Evolutionary conservation across 2,113 vertebrate genomes (phyloP).

Genomic region (Urocitellus parryii): DNA sequence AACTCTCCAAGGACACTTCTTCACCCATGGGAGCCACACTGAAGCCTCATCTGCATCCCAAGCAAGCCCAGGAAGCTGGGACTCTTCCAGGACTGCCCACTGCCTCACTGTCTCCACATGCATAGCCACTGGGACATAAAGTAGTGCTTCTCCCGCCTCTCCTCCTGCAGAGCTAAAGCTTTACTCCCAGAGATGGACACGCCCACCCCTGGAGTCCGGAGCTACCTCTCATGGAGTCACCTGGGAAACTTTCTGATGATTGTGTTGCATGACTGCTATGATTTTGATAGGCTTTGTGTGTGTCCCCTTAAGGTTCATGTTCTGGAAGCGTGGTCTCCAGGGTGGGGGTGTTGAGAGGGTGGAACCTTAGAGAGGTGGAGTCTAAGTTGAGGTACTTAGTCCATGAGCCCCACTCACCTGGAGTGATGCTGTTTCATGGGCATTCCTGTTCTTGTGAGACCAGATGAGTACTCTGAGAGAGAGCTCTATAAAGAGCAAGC

Average conservation of each 20-base stretch:
- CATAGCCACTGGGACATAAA: neutral
- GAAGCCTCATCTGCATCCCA: neutral
- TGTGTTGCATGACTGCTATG: neutral
- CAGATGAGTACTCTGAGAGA: neutral
- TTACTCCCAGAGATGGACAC: neutral
- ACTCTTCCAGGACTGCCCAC: neutral
- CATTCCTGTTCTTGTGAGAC: neutral
- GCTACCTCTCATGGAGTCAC: neutral
- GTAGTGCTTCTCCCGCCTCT: neutral
- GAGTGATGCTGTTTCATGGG: neutral
- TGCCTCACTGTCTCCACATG: no score
- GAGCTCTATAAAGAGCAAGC: neutral
- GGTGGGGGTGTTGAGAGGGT: neutral
- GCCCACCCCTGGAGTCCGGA: neutral
- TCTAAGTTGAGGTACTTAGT: no score
- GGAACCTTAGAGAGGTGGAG: neutral
- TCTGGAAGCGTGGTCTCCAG: neutral
- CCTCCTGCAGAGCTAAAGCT: neutral
- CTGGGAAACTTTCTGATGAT: neutral
- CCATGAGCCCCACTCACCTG: neutral
- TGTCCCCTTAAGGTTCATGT: no score
- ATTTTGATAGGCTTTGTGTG: no score
- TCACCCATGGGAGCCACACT: neutral
- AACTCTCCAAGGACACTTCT: neutral
- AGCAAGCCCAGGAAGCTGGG: neutral